Percentiles rank a stretch among this genome's conserved stretches.
Conservation (phyloP, 2,888 invertebrate genomes). For the Eurytoma californica region DNA sequence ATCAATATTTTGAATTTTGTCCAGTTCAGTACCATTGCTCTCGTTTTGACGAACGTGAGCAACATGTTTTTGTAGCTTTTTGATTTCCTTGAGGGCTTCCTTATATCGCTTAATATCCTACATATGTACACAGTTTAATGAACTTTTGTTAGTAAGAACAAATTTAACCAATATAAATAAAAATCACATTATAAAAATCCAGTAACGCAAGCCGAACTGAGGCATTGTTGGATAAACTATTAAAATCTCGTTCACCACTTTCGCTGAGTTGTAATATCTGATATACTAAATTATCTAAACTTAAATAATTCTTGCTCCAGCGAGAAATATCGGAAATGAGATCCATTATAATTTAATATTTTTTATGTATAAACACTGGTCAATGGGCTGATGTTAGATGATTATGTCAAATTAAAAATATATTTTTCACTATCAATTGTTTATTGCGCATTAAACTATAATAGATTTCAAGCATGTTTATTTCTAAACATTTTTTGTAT, state of each 20-base stretch:
- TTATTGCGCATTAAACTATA: conserved; percentile 48
- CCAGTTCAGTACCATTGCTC: neutral
- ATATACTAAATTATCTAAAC: conserved; percentile 13
- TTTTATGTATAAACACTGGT: neutral
- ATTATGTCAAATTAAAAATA: conserved; percentile 35
- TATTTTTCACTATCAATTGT: conserved; percentile 49
- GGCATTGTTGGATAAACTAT: conserved; percentile 2
- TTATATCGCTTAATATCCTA: conserved; percentile 35
- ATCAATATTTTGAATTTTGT: neutral
- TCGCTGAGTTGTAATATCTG: neutral
- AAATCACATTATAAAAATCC: conserved; percentile 34
- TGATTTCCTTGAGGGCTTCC: conserved; percentile 18
- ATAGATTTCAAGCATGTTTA: conserved; percentile 63
- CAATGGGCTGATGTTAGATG: conserved; percentile 2
- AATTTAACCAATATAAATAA: neutral
- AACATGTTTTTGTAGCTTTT: conserved; percentile 26
- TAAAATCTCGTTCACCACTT: neutral
- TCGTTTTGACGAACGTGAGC: conserved; percentile 2
- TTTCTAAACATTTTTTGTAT: conserved; percentile 66
- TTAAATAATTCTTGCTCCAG: conserved; percentile 15
- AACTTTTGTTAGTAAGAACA: neutral
- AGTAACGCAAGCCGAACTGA: conserved; percentile 6
- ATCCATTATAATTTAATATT: conserved; percentile 15
- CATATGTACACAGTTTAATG: conserved; percentile 4
- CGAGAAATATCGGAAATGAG: neutral